Percentiles rank a stretch among this genome's conserved stretches.
Conservation (phyloP, 2,113 vertebrate species). For the Orycteropus afer region DNA sequence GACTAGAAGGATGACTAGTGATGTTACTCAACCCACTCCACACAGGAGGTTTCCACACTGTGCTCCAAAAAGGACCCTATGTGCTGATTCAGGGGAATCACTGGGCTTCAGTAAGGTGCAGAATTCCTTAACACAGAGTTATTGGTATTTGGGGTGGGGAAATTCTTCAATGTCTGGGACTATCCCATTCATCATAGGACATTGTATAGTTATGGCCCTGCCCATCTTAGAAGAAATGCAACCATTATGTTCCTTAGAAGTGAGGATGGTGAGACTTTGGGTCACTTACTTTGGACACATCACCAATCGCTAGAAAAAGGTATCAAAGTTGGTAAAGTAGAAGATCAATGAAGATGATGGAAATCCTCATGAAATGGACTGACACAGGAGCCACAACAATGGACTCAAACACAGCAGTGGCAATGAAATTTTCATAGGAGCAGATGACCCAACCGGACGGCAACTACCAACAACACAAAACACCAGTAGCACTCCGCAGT, state of each 20-base stretch:
- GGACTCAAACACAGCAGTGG: not conserved
- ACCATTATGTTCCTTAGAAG: too few species aligned
- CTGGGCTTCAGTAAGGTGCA: not conserved
- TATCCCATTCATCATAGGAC: not conserved
- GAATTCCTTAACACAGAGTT: not conserved
- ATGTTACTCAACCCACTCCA: not conserved
- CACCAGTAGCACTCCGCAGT: too few species aligned
- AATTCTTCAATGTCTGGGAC: not conserved
- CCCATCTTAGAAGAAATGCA: too few species aligned
- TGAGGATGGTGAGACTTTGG: too few species aligned
- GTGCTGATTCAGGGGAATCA: not conserved
- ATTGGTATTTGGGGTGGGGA: not conserved
- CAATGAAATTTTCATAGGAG: not conserved
- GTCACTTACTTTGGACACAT: too few species aligned
- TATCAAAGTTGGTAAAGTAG: too few species aligned
- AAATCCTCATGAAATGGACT: not conserved
- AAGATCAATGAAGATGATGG: not conserved
- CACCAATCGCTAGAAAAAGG: too few species aligned
- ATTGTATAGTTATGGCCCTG: not conserved
- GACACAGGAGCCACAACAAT: not conserved
- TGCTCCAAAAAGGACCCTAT: not conserved
- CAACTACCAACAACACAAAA: not conserved
- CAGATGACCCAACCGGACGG: not conserved
- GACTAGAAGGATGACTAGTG: not conserved
- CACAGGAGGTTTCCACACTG: not conserved